phyloP scores from a whole-genome alignment of 2,888 invertebrate genomes.

The Heliconius charithonia region DNA sequence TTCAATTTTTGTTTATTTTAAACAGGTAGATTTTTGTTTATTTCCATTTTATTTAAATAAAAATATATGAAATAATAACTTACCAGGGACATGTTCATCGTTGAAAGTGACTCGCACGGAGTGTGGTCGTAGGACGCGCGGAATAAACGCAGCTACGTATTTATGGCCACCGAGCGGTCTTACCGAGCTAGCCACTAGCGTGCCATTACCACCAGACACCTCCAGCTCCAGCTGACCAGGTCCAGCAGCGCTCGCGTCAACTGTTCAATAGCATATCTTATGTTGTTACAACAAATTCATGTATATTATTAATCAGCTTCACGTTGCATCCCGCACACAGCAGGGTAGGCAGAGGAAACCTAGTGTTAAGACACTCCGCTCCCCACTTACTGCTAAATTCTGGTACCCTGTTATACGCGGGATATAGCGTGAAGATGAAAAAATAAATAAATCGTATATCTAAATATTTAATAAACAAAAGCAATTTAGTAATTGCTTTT shows the following conservation, averaged over 20 bases:
- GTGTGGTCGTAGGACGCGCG: conserved; percentile 93
- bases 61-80: conserved; percentile 66
- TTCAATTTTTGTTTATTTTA: neutral
- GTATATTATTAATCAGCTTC: too few relatives aligned
- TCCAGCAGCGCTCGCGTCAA: conserved; percentile 97
- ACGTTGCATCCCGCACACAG: too few relatives aligned
- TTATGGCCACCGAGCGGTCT: conserved; percentile 94
- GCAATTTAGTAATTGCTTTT: too few relatives aligned
- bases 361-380: too few relatives aligned
- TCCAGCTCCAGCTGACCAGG: conserved; percentile 98
- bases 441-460: too few relatives aligned
- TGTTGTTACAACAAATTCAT: neutral
- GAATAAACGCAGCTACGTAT: conserved; percentile 96
- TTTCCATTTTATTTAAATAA: neutral
- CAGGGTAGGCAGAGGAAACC: too few relatives aligned
- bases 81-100: conserved; percentile 94
- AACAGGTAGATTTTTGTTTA: too few relatives aligned
- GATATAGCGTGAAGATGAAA: too few relatives aligned
- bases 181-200: conserved; percentile 97
- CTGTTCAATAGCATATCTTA: conserved; percentile 70
- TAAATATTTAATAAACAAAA: neutral
- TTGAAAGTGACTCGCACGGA: conserved; percentile 97
- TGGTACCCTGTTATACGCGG: too few relatives aligned
- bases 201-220: conserved; percentile 90
- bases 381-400: too few relatives aligned